Evolutionary conservation across 92 coral and sea anemone species (phyloP), one percentile per base, ranked within the genome.

Genomic region (Nematostella vectensis): DNA sequence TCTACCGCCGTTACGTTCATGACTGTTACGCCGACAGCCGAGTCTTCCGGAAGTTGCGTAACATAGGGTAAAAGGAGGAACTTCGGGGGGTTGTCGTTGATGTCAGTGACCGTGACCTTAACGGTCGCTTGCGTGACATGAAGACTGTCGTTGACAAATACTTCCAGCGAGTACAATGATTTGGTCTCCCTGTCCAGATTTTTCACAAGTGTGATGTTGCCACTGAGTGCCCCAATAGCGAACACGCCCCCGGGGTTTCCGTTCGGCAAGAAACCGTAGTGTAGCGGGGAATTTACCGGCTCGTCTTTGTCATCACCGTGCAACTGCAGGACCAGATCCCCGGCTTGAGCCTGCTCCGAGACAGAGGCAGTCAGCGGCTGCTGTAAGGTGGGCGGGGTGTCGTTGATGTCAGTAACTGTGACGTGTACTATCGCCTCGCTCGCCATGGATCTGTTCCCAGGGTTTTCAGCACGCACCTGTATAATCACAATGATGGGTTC

Each of bases 81-180:
- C 26, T 51, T 59, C 25, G 99, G 99, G 17, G 94, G 82, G 38
- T 70, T 82, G 44, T 93, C 99, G 54, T 93, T 88, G 3, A 87
- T 80, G 66, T 93, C 99, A 38, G 58, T 27, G 0, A 93, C 69
- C 26, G 43, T 31, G 4, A 93, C 81, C 27, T 62, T 72, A 60
- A 87, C 50, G 54, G 49, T 31, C 33, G 83, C 54, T 37, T 50
- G 21, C 15, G 83, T 64, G 47, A 37, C 64, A 57, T 81, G 83
- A n/a, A 59, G 54, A 16, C 82, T 62, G 54, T 91, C 98, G 55
- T 65, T 58, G 3, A 81, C 99, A 15, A 62, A 40, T 13, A 93
- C 77, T 38, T 56, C 61, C 23, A 93, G 57, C 25, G 59, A 31
- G 65, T 81, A 82, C 4, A 54, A 56, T 13, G 61, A 69, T 39